Conservation (phyloP, 2,888 invertebrate genomes). For the Nomada ferruginata region DNA sequence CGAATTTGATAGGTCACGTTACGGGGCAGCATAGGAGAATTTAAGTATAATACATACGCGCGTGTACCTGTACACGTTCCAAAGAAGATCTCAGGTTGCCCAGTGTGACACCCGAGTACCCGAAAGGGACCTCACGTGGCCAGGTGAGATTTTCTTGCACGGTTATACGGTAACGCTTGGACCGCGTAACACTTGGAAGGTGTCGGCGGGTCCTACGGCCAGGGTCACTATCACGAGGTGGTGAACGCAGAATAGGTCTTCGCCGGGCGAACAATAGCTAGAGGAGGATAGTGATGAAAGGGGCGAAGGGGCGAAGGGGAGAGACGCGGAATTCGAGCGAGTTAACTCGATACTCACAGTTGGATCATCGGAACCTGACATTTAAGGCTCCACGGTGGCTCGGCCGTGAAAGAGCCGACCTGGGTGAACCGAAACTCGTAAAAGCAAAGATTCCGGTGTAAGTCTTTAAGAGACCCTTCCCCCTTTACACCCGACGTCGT, state of each 20-base stretch:
- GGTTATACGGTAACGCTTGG: conserved; percentile 70
- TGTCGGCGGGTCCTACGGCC: conserved; percentile 74
- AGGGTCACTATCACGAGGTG: conserved; percentile 67
- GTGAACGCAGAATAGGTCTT: conserved; percentile 67
- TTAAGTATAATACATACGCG: conserved; percentile 38
- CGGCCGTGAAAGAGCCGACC: conserved; percentile 45
- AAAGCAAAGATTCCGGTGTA: conserved; percentile 38
- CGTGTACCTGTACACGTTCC: conserved; percentile 44
- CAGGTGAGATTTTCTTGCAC: conserved; percentile 74
- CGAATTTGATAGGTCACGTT: conserved; percentile 34
- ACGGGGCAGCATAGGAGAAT: conserved; percentile 23
- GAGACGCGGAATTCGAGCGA: conserved; percentile 59
- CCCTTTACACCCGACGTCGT: conserved; percentile 31
- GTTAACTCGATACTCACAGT: conserved; percentile 68
- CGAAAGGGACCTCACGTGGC: conserved; percentile 73
- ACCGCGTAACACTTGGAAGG: conserved; percentile 80
- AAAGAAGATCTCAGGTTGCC: conserved; percentile 79
- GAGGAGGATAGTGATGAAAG: conserved; percentile 11
- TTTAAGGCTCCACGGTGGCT: conserved; percentile 58
- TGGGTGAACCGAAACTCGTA: conserved; percentile 42
- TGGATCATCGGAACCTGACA: conserved; percentile 71
- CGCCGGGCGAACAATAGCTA: conserved; percentile 43
- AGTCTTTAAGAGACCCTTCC: conserved; percentile 14
- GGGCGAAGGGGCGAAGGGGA: conserved; percentile 10
- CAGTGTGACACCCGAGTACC: conserved; percentile 77